Base-by-base conservation (phyloP, 1,140 invertebrate genomes). In the Drosophila ohnishii region DNA sequence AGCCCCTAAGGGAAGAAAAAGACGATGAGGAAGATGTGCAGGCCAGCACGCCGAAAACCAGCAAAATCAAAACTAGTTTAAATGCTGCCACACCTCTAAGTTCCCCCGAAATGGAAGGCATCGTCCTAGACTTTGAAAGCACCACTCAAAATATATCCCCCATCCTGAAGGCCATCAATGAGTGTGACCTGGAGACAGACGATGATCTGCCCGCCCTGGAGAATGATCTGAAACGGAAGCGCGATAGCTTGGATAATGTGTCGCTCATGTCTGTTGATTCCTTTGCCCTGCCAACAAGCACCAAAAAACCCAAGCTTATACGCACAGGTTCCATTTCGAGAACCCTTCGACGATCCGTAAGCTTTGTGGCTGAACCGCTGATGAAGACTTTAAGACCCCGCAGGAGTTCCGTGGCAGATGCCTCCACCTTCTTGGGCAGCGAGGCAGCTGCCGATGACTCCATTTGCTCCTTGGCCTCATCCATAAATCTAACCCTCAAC, bases 221-320 rank as follows among this genome's bases (percentile, higher is more conserved):
- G 16, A 86, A 90, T 61, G 87, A 87, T 7, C 39, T 87, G 25
- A 91, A 91, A 47, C 79, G 90, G 10, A 92, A 92, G 51, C 75
- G 90, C 4, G 90, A 90, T 14, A 91, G 90, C 51, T 81, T 91
- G 9, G 90, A 91, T 70, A 91, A 69, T 37, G 74, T 92, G 19
- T 91, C 90, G 1, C 65, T 91, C 0, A 81, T 91, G 75, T 91
- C 90, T 0, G 85, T 90, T 19, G 90, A 92, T 22, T 91, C 91
- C 8, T 91, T 81, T 50, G 88, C 75, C 2, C 51, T 90, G 35
- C 87, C 90, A 1, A 45, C 75, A 1, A 90, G 83, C 63, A 81
- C 85, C 22, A 91, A 91, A 30, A 91, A 92, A 42, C 88, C 90
- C 0, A 92, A 92, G 60, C 78, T 92, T 5, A 81, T 85, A 28